These are phyloP conservation scores for Lithophane socia DNA, from an alignment of 2,888 invertebrate genomes.

Conservation along the genomic window DNA sequence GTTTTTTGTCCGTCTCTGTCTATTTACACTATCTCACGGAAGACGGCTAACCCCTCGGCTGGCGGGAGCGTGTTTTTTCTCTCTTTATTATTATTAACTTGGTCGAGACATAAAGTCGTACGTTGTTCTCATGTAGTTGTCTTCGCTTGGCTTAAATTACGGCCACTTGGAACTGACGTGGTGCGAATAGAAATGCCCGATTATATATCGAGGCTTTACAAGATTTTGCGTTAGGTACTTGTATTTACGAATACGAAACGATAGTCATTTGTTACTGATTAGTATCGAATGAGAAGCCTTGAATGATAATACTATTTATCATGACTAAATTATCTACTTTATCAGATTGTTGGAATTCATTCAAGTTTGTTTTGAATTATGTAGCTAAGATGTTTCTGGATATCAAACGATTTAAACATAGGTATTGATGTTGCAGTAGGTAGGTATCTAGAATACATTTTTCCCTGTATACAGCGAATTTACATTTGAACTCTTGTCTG, in stretches of 20 bases:
- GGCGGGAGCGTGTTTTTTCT: slow-evolving; percentile 84
- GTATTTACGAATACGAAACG: slow-evolving; percentile 27
- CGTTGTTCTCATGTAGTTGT: slow-evolving; percentile 49
- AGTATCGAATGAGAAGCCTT: slow-evolving; percentile 46
- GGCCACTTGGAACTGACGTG: slow-evolving; percentile 62
- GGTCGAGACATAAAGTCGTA: slow-evolving; percentile 70
- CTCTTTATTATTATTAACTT: slow-evolving; percentile 89
- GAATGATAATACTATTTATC: slow-evolving; percentile 51
- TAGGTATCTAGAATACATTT: background rate
- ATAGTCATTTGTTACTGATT: slow-evolving; percentile 28
- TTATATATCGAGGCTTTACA: slow-evolving; percentile 45
- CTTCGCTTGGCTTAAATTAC: slow-evolving; percentile 53
- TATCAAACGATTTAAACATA: background rate
- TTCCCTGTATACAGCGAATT: background rate
- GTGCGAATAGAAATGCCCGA: slow-evolving; percentile 68
- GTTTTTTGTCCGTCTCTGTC: slow-evolving; percentile 71
- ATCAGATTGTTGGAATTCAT: slow-evolving; percentile 24
- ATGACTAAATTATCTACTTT: slow-evolving; percentile 11
- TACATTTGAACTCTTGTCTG: background rate
- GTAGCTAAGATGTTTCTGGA: background rate
- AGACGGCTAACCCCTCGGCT: slow-evolving; percentile 86
- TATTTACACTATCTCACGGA: slow-evolving; percentile 80
- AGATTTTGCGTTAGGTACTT: slow-evolving; percentile 23
- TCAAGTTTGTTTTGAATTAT: slow-evolving; percentile 13
- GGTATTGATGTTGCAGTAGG: background rate